These are phyloP conservation scores for Lonchura striata DNA, from an alignment of 2,113 vertebrate genomes.

Conservation along the genomic window DNA sequence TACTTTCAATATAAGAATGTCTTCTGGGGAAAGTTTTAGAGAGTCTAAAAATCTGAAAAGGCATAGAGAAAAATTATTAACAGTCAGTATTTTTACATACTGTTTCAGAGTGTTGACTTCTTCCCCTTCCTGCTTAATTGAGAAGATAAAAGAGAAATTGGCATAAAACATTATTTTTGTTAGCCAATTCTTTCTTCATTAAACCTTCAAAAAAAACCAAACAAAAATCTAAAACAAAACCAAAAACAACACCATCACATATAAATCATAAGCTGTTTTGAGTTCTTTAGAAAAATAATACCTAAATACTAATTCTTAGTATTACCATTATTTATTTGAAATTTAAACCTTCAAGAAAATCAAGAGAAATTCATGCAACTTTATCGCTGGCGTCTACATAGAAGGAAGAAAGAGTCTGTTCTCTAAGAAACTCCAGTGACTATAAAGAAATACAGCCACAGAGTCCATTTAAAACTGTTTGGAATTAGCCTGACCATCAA, in stretches of 20 bases:
- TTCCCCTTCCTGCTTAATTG: background rate
- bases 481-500: background rate
- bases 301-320: background rate
- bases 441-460: background rate
- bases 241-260: background rate
- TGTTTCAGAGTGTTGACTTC: background rate
- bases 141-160: background rate
- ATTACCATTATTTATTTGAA: background rate
- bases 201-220: background rate
- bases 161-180: background rate
- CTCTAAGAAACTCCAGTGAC: background rate
- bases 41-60: slow-evolving; percentile 79
- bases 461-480: background rate
- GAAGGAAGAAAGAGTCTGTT: background rate
- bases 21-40: slow-evolving; percentile 80
- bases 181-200: background rate
- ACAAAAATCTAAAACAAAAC: background rate
- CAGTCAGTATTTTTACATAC: background rate
- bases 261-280: background rate
- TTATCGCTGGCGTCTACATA: background rate
- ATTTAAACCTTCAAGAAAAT: background rate
- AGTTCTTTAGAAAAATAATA: background rate
- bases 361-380: background rate
- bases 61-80: background rate
- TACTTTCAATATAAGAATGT: slow-evolving; percentile 75